A percentile compares a stretch with the other conserved stretches of the same genome.
Evolutionary conservation across 2,113 vertebrate genomes (phyloP).

Genomic region (Cervus canadensis): DNA sequence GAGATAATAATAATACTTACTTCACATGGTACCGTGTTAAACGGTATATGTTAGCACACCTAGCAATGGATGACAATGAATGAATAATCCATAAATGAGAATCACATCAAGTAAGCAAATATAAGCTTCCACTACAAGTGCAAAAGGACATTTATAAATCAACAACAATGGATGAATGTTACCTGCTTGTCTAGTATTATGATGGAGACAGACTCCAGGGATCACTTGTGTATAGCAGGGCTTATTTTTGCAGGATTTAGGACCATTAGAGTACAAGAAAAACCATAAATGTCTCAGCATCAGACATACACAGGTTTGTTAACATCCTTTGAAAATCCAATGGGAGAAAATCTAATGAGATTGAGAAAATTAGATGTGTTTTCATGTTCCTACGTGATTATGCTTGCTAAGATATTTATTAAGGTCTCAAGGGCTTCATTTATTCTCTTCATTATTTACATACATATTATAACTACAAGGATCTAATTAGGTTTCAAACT

Average conservation of each 20-base stretch:
- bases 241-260: neutral
- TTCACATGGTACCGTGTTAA: neutral
- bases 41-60: neutral
- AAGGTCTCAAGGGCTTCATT: conserved; percentile 21
- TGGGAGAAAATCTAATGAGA: conserved; percentile 21
- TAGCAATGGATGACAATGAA: neutral
- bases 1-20: neutral
- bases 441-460: neutral
- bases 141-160: neutral
- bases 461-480: neutral
- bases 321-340: neutral
- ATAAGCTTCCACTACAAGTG: neutral
- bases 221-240: neutral
- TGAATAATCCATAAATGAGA: neutral
- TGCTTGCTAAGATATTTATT: neutral
- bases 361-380: neutral
- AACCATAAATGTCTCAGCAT: neutral
- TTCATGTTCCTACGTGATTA: neutral
- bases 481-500: conserved; percentile 34
- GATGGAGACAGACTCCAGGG: neutral
- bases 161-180: neutral
- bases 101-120: neutral
- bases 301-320: neutral
- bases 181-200: neutral
- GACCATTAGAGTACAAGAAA: neutral